These are phyloP conservation scores for Sinopyrophorus schimmeli DNA, from an alignment of 2,888 invertebrate species.

Conservation along the genomic window DNA sequence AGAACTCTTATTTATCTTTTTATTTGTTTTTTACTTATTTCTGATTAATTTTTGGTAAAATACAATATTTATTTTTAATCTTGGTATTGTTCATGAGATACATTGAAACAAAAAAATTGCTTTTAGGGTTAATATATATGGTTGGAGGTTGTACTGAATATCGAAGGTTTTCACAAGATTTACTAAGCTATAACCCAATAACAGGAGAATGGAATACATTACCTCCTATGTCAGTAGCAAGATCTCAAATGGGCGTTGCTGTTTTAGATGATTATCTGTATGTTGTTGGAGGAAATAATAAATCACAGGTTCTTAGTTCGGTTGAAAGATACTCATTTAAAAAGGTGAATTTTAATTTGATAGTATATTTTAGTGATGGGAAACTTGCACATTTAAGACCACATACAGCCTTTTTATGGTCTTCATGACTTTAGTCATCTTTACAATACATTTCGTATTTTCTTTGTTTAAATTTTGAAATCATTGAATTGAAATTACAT, in stretches of 20 bases:
- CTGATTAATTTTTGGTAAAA: constrained; percentile 5
- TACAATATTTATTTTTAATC: constrained; percentile 4
- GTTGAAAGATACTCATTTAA: constrained; percentile 84
- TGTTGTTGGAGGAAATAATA: constrained; percentile 87
- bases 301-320: constrained; percentile 76
- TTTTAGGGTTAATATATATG: constrained; percentile 79
- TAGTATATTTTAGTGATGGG: too few relatives aligned
- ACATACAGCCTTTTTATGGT: too few relatives aligned
- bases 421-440: too few relatives aligned
- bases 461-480: too few relatives aligned
- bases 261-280: constrained; percentile 82
- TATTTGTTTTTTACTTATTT: too few relatives aligned
- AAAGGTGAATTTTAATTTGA: too few relatives aligned
- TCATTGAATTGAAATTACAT: too few relatives aligned
- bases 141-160: constrained; percentile 87
- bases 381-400: too few relatives aligned
- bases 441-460: too few relatives aligned
- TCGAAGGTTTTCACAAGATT: constrained; percentile 77
- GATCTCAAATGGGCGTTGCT: constrained; percentile 90
- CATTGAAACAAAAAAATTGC: constrained; percentile 17
- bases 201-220: constrained; percentile 79
- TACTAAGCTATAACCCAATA: constrained; percentile 79
- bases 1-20: constrained; percentile 14
- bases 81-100: not conserved
- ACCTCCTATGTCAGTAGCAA: constrained; percentile 76